Evolutionary conservation across 2,113 vertebrate genomes (phyloP).

Genomic region (Trochalopteron elliotii): DNA sequence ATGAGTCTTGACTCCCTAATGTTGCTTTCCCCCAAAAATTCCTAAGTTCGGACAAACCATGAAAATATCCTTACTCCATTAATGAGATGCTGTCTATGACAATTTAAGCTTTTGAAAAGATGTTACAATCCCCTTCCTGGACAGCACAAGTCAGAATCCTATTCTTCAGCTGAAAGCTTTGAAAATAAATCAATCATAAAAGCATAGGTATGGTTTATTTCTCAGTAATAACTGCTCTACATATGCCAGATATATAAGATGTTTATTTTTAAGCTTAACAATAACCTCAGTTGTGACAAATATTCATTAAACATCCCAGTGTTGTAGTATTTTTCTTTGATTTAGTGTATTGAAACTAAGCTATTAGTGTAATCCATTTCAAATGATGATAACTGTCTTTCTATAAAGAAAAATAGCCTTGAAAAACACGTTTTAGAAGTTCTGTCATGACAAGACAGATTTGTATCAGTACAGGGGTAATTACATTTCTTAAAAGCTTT

Average conservation of each 20-base stretch:
- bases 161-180: background rate
- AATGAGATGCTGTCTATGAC: background rate
- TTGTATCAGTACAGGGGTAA: background rate
- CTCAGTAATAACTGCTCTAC: background rate
- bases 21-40: background rate
- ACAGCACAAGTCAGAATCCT: background rate
- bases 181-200: background rate
- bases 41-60: background rate
- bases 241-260: background rate
- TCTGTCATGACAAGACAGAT: background rate
- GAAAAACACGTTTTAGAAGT: background rate
- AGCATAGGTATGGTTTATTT: background rate
- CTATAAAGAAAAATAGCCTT: background rate
- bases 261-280: background rate
- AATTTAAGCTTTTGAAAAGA: background rate
- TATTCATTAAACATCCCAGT: background rate
- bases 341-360: background rate
- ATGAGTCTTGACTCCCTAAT: background rate
- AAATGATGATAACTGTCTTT: background rate
- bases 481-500: constrained; percentile 55
- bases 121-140: background rate
- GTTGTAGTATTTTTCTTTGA: background rate
- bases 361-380: background rate
- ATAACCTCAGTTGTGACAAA: background rate
- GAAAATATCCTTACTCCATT: background rate